Base-by-base conservation (phyloP, 2,113 vertebrate genomes). In the Sinocyclocheilus anshuiensis region DNA sequence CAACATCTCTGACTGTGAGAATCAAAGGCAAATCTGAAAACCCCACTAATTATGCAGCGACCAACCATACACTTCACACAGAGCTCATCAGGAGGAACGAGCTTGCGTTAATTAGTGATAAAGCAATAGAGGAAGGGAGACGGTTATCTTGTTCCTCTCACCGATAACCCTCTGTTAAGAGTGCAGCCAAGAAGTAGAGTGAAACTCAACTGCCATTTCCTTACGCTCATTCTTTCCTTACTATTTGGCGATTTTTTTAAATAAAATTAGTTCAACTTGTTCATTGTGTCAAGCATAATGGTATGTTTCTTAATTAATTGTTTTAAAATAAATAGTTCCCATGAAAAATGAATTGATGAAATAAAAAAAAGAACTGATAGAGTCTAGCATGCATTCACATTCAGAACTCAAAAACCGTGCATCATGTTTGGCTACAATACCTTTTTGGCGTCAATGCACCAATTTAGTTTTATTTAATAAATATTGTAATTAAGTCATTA, bases 21-120 rank as follows among this genome's bases (percentile, higher is more conserved):
- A 83, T 86, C 79, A 82, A 86, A 86, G 45, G 80, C 71, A 86
- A 26, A 86, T 82, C 71, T 53, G 26, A 48, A 86, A 83, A 67
- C 57, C 36, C 80, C 22, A 12, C 55, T 83, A 82, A 83, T 86
- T 86, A 86, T 50, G 55, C 79, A 67, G 80, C 29, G 48, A 4
- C 79, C 71, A 48, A 69, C 55, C 86, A 74, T 76, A 67, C 26
- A 24, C 59, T 39, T 81, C 67, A 79, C 63, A 59, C 45, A 36
- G 76, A 57, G 29, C 22, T 33, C 57, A 24, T 75, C 69, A 71
- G 63, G 84, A 87, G 77, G 77, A 94, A 93, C 89, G 92, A 93
- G 93, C 92, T 86, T n/a, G 76, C 88, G 87, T 92, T 95, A 94
- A 95, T 94, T 92, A 93, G 90, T 86, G 91, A 92, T 94, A 92